Conservation (phyloP, 2,113 vertebrate genomes). For the Patagioenas fasciata region DNA sequence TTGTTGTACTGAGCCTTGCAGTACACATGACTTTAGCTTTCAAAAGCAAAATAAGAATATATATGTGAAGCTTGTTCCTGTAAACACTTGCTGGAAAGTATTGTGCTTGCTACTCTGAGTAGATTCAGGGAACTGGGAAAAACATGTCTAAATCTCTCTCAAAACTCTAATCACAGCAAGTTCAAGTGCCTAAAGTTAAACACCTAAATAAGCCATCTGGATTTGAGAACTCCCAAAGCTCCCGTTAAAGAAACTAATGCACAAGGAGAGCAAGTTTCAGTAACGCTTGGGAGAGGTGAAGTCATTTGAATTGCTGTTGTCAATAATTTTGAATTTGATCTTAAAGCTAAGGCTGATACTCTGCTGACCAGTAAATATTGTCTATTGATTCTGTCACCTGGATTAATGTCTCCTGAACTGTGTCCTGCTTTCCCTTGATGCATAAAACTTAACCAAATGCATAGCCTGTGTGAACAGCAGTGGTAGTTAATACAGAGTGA, state of each 20-base stretch:
- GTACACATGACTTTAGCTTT: neutral
- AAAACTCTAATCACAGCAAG: neutral
- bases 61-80: neutral
- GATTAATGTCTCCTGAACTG: neutral
- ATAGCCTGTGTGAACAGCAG: neutral
- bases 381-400: slow-evolving; percentile 18
- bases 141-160: neutral
- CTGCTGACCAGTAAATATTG: slow-evolving; percentile 16
- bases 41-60: neutral
- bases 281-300: neutral
- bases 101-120: neutral
- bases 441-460: neutral
- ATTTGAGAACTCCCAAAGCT: neutral
- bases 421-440: neutral
- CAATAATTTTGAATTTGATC: slow-evolving; percentile 2
- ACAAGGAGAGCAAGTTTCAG: neutral
- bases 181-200: neutral
- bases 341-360: neutral
- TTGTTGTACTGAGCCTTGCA: slow-evolving; percentile 11
- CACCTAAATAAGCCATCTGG: neutral
- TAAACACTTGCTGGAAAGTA: neutral
- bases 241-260: neutral
- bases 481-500: neutral
- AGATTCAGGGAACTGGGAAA: neutral
- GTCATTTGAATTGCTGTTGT: neutral